Conservation (phyloP, 2,888 invertebrate genomes). For the Heteromurus nitidus region DNA sequence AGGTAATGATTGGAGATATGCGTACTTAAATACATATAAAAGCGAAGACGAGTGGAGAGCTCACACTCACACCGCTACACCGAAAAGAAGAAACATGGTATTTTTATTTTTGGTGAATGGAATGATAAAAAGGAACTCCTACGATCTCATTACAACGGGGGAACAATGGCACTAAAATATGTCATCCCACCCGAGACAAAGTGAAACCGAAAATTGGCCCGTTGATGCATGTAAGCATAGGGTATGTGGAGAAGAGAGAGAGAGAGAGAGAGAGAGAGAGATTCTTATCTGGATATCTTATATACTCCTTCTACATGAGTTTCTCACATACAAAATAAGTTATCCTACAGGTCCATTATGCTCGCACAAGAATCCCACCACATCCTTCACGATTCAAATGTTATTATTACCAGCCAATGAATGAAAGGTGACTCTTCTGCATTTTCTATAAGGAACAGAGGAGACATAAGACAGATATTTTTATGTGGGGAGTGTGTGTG, state of each 20-base stretch:
- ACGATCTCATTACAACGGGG: slow-evolving; percentile 71
- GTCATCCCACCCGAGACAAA: slow-evolving; percentile 69
- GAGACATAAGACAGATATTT: too few relatives aligned
- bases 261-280: background rate
- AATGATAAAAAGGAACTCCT: slow-evolving; percentile 70
- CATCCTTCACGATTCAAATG: slow-evolving; percentile 46
- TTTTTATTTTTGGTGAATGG: slow-evolving; percentile 68
- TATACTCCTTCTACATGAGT: background rate
- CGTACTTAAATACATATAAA: background rate
- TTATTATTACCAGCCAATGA: slow-evolving; percentile 56
- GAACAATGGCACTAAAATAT: slow-evolving; percentile 70
- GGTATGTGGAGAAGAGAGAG: slow-evolving; percentile 48
- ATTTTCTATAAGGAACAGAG: background rate
- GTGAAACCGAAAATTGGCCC: slow-evolving; percentile 63
- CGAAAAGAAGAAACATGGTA: slow-evolving; percentile 38
- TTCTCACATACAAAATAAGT: slow-evolving; percentile 2
- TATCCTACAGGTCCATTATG: slow-evolving; percentile 14
- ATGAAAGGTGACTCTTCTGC: slow-evolving; percentile 33
- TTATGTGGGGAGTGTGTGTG: background rate
- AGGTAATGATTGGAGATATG: slow-evolving; percentile 46
- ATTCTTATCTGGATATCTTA: too few relatives aligned
- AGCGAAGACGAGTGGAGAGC: background rate
- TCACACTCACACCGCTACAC: background rate
- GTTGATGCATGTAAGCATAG: slow-evolving; percentile 59
- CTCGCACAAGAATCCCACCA: slow-evolving; percentile 34